Percentiles rank a stretch among this genome's conserved stretches.
These are phyloP conservation scores for Ceraclea dissimilis DNA, from an alignment of 2,888 invertebrate species.

Conservation along the genomic window DNA sequence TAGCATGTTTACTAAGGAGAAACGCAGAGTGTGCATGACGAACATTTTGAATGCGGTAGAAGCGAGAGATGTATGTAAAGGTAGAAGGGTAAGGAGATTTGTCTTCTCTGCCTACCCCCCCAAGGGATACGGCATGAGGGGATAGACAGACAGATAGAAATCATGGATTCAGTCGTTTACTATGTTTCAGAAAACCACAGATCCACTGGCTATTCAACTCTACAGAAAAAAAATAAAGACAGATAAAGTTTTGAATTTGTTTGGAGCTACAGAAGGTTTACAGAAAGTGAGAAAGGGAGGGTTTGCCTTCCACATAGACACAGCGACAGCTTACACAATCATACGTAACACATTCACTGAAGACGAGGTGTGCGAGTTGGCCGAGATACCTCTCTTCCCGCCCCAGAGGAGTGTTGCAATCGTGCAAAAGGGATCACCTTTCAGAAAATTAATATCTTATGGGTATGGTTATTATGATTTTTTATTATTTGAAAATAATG, in stretches of 20 bases:
- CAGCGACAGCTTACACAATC: constrained; percentile 58
- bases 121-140: too few species aligned
- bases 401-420: constrained; percentile 51
- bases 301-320: constrained; percentile 64
- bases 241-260: constrained; percentile 39
- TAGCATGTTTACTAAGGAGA: too few species aligned
- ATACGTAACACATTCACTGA: constrained; percentile 58
- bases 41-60: too few species aligned
- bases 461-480: constrained; percentile 50
- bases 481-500: background rate
- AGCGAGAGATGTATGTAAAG: too few species aligned
- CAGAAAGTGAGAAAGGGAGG: constrained; percentile 53
- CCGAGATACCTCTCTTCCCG: constrained; percentile 54
- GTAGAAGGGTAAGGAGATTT: too few species aligned
- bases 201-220: constrained; percentile 51
- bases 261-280: constrained; percentile 49
- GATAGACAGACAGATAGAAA: too few species aligned
- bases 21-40: too few species aligned
- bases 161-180: too few species aligned
- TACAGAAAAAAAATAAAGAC: constrained; percentile 50
- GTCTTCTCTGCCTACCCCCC: too few species aligned
- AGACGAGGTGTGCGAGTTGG: constrained; percentile 58
- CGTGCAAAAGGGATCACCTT: constrained; percentile 54
- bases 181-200: constrained; percentile 52
- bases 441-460: constrained; percentile 53